Evolutionary conservation across 2,797 vertebrate genomes (phyloP).

Genomic region (Bradypus variegatus): DNA sequence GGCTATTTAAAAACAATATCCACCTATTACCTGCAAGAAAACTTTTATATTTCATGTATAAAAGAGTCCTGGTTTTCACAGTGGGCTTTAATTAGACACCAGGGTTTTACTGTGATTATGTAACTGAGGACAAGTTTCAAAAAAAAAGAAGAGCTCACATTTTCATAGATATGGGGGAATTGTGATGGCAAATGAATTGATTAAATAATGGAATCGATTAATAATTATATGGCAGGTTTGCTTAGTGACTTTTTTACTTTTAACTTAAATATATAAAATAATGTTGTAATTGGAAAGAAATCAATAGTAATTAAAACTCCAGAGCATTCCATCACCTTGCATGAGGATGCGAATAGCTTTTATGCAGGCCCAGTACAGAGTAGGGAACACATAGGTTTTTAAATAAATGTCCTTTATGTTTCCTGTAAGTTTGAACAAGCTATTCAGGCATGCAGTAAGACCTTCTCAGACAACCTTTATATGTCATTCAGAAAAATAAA

Average conservation of each 20-base stretch:
- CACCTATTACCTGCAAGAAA: neutral
- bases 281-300: neutral
- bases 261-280: constrained; percentile 9
- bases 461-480: constrained; percentile 58
- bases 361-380: neutral
- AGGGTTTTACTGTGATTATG: neutral
- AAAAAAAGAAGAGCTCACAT: neutral
- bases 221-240: neutral
- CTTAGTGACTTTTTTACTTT: neutral
- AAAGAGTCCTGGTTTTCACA: neutral
- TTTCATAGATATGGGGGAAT: neutral
- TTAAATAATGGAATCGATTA: neutral
- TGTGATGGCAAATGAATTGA: neutral
- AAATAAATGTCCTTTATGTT: constrained; percentile 55
- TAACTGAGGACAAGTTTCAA: constrained; percentile 6
- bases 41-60: neutral
- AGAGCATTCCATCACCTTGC: neutral
- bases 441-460: constrained; percentile 51
- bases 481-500: constrained; percentile 55
- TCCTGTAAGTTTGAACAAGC: constrained; percentile 54
- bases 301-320: neutral
- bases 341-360: neutral
- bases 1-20: neutral
- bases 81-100: neutral
- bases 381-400: neutral